phyloP scores from a whole-genome alignment of 2,113 vertebrate genomes.

The Coturnix japonica region DNA sequence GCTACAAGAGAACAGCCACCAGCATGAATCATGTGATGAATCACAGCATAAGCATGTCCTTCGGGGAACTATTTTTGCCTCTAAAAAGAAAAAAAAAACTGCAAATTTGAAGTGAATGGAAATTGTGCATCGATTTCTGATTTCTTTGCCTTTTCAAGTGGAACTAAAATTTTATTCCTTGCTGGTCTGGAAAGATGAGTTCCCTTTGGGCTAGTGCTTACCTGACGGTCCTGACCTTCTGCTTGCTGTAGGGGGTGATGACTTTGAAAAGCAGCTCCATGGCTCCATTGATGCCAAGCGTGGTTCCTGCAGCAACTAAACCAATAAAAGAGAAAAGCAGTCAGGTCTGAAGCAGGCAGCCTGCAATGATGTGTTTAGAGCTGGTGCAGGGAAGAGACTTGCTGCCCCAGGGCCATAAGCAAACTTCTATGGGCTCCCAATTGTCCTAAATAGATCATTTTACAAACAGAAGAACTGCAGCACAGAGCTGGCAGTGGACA shows the following conservation, averaged over 20 bases:
- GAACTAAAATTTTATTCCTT: slow-evolving; percentile 62
- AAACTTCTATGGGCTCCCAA: neutral
- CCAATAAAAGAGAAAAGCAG: slow-evolving; percentile 42
- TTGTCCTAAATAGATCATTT: neutral
- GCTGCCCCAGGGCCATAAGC: neutral
- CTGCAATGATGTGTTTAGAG: neutral
- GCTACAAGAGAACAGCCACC: slow-evolving; percentile 20
- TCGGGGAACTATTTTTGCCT: slow-evolving; percentile 15
- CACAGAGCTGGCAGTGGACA: neutral
- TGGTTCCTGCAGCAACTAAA: slow-evolving; percentile 83
- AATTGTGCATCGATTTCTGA: slow-evolving; percentile 37
- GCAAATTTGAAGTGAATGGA: slow-evolving; percentile 15
- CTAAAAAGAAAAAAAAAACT: neutral
- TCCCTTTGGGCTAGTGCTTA: slow-evolving; percentile 72
- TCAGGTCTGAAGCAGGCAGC: neutral
- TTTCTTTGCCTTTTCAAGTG: slow-evolving; percentile 48
- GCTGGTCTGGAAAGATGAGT: slow-evolving; percentile 18
- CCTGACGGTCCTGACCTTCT: slow-evolving; percentile 82
- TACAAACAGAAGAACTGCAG: neutral
- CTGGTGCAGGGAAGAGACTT: neutral
- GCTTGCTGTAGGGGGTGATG: slow-evolving; percentile 84
- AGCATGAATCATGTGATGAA: slow-evolving; percentile 55
- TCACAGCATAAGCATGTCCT: neutral
- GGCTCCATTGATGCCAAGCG: slow-evolving; percentile 86
- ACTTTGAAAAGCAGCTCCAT: slow-evolving; percentile 87